Base-by-base conservation (phyloP, 2,888 invertebrate species). In the Caenorhabditis sp. region DNA sequence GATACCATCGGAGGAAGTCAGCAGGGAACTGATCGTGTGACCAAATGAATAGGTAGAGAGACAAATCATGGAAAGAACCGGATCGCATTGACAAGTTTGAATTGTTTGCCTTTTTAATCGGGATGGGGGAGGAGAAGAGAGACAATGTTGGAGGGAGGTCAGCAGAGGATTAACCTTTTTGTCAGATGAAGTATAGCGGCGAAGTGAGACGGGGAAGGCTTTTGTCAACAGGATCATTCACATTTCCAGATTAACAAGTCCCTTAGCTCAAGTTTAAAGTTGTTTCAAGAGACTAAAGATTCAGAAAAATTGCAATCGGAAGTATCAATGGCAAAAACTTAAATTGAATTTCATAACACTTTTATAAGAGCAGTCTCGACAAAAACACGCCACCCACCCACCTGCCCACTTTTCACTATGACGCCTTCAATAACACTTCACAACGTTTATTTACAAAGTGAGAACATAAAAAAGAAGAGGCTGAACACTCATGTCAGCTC, bases 101-200 rank as follows among this genome's bases (percentile, higher is more conserved):
- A 18, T 47, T 47, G 47, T 47, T 47, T 47, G 47, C n/a, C 47
- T 47, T 47, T 47, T 40, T 13, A 11, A 40, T 40, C 13, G 11
- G 32, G 40, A 40, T 40, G 40, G 2, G 13, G 13, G 18, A 2
- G 47, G 18, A 47, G 18, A 47, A 18, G 47, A 18, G 47, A 40
- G 18, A 20, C 4, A 9, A 32, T 32, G 32, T 32, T 32, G 47
- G n/a, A 20, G 47, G 47, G 47, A 47, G 47, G 47, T n/a, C 47
- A 20, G 47, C n/a, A 20, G 47, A 20, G 47, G 47, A 47, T 47
- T 47, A 47, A 47, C 47, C 47, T 47, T 47, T 47, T 47, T 47
- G 47, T 47, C 47, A 47, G 18, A 5, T 2, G 47, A 18, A n/a
- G n/a, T n/a, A n/a, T n/a, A n/a, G n/a, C n/a, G n/a, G n/a, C n/a